These are phyloP conservation scores for Nephila pilipes DNA, from an alignment of 1,140 invertebrate species.

Conservation along the genomic window DNA sequence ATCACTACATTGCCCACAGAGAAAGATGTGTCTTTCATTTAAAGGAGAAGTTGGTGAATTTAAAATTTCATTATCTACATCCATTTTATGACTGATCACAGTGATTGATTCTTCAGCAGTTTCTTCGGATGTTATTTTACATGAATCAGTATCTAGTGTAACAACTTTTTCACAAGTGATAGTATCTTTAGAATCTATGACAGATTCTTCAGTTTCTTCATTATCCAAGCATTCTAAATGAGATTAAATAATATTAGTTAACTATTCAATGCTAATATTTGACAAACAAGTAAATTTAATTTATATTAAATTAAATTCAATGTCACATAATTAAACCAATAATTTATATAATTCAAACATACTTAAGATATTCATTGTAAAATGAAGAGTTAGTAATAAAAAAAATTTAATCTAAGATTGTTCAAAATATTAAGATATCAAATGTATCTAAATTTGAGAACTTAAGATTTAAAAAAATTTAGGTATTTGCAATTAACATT, in stretches of 20 bases:
- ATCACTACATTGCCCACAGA: constrained; percentile 81
- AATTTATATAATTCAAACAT: too few species aligned
- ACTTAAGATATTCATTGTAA: too few species aligned
- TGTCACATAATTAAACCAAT: too few species aligned
- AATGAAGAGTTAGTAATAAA: too few species aligned
- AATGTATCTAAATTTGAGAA: too few species aligned
- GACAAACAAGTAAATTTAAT: too few species aligned
- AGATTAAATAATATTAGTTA: background rate
- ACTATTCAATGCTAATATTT: too few species aligned
- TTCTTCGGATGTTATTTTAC: background rate
- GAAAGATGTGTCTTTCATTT: constrained; percentile 78
- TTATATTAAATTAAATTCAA: too few species aligned
- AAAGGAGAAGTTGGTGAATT: constrained; percentile 36
- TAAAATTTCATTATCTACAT: background rate
- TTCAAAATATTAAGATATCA: too few species aligned
- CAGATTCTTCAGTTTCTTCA: background rate
- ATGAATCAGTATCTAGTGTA: background rate
- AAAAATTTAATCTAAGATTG: too few species aligned
- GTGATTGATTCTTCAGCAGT: background rate
- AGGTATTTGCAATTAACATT: too few species aligned
- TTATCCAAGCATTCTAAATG: constrained; percentile 6
- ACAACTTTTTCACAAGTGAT: background rate
- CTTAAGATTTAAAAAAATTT: too few species aligned
- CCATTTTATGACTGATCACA: background rate
- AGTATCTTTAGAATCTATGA: background rate